Evolutionary conservation across 2,888 invertebrate species (phyloP).

Genomic region (Microctonus aethiopoides): DNA sequence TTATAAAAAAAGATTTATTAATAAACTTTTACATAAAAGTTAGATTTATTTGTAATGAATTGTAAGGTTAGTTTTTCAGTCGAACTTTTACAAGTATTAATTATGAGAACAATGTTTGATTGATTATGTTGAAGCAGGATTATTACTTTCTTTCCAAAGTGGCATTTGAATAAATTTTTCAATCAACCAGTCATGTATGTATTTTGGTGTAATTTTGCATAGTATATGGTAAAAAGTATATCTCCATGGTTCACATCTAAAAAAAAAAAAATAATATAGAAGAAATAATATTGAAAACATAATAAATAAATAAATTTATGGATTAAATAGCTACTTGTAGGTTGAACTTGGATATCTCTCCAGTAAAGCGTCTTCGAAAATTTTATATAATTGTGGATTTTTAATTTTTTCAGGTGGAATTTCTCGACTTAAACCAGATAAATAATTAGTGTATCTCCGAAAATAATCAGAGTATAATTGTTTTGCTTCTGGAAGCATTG

Average conservation of each 20-base stretch:
- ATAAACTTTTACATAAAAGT: no score
- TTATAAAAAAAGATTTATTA: no score
- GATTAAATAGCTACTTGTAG: slow-evolving; percentile 70
- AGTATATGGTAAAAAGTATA: slow-evolving; percentile 76
- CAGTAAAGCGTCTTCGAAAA: slow-evolving; percentile 74
- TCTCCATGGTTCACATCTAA: slow-evolving; percentile 72
- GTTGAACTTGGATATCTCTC: slow-evolving; percentile 71
- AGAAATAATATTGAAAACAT: background rate
- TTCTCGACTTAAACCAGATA: slow-evolving; percentile 66
- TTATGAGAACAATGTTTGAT: background rate
- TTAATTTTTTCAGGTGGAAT: slow-evolving; percentile 71
- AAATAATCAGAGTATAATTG: slow-evolving; percentile 77
- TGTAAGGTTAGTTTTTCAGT: background rate
- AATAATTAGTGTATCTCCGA: slow-evolving; percentile 72
- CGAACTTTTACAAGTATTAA: background rate
- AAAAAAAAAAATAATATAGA: slow-evolving; percentile 27
- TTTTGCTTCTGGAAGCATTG: slow-evolving; percentile 74
- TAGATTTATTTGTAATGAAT: no score
- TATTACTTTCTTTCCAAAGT: slow-evolving; percentile 52
- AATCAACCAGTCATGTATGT: slow-evolving; percentile 72
- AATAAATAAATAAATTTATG: background rate
- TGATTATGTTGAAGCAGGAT: background rate
- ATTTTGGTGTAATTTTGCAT: slow-evolving; percentile 73
- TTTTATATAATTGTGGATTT: slow-evolving; percentile 70
- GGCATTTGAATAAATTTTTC: slow-evolving; percentile 77